A percentile compares a stretch with the other conserved stretches of the same genome.
These are phyloP conservation scores for Sphenodon punctatus DNA, from an alignment of 2,797 vertebrate genomes.

Conservation along the genomic window DNA sequence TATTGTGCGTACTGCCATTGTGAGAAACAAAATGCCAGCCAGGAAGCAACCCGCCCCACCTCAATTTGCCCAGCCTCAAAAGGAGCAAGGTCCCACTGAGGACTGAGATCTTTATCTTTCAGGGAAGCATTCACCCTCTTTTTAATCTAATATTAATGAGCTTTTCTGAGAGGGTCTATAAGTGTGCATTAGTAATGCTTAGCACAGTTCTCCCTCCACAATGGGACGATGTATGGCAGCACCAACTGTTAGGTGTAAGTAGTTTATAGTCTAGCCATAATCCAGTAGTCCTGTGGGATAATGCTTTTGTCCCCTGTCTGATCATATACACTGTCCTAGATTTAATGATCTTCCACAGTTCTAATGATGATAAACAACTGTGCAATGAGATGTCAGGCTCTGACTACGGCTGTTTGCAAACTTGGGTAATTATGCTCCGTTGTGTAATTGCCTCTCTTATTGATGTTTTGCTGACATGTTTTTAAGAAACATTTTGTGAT, in stretches of 20 bases:
- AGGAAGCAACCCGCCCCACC: background rate
- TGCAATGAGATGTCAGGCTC: conserved; percentile 23
- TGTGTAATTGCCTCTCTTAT: conserved; percentile 69
- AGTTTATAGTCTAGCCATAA: conserved; percentile 14
- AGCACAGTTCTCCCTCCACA: background rate
- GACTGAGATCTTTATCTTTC: background rate
- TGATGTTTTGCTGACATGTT: conserved; percentile 57
- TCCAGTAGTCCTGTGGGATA: background rate
- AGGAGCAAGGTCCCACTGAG: background rate
- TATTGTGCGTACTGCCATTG: no score
- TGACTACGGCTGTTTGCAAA: conserved; percentile 67
- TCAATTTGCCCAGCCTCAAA: background rate
- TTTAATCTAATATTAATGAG: conserved; percentile 5
- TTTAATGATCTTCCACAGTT: conserved; percentile 11
- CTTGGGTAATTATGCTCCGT: conserved; percentile 59
- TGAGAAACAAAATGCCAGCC: background rate
- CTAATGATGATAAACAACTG: conserved; percentile 10
- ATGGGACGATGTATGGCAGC: background rate
- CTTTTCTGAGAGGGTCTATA: conserved; percentile 20
- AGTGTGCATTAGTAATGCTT: background rate
- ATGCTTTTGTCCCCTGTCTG: conserved; percentile 11
- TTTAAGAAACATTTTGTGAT: conserved; percentile 60
- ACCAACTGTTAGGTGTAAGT: background rate
- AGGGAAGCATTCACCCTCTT: conserved; percentile 8
- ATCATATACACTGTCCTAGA: background rate